Conservation (phyloP, 2,113 vertebrate genomes). For the Leptocoma aspasia region DNA sequence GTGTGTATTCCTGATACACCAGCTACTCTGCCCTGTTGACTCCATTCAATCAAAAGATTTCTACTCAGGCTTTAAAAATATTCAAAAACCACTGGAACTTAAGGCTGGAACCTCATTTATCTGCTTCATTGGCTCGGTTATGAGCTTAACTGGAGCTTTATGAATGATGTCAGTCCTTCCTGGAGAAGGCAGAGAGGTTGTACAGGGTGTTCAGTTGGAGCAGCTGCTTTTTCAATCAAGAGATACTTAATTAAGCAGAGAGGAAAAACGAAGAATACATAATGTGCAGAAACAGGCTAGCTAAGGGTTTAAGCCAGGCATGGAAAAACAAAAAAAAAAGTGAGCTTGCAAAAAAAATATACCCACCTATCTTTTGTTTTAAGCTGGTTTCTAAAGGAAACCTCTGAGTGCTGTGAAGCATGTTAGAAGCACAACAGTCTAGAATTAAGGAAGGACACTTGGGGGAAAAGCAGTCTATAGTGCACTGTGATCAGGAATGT, state of each 20-base stretch:
- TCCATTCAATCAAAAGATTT: neutral
- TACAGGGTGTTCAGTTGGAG: neutral
- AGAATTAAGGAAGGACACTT: neutral
- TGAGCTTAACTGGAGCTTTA: neutral
- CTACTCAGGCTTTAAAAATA: neutral
- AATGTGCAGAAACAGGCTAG: neutral
- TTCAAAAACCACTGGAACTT: neutral
- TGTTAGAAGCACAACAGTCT: neutral
- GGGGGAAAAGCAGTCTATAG: neutral
- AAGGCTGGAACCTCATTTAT: neutral
- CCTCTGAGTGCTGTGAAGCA: neutral
- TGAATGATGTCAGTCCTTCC: neutral
- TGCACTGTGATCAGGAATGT: neutral
- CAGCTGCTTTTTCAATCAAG: slow-evolving; percentile 28
- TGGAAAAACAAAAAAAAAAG: neutral
- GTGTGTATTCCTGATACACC: neutral
- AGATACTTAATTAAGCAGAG: slow-evolving; percentile 28
- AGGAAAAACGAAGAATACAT: neutral
- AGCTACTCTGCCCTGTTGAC: neutral
- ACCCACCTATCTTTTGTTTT: neutral
- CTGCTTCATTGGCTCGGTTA: neutral
- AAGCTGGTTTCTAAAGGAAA: neutral
- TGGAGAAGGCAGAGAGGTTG: neutral
- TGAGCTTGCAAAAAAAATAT: neutral
- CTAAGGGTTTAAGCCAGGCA: neutral